Evolutionary conservation across 2,797 vertebrate genomes (phyloP).

Genomic region (Sparus aurata): DNA sequence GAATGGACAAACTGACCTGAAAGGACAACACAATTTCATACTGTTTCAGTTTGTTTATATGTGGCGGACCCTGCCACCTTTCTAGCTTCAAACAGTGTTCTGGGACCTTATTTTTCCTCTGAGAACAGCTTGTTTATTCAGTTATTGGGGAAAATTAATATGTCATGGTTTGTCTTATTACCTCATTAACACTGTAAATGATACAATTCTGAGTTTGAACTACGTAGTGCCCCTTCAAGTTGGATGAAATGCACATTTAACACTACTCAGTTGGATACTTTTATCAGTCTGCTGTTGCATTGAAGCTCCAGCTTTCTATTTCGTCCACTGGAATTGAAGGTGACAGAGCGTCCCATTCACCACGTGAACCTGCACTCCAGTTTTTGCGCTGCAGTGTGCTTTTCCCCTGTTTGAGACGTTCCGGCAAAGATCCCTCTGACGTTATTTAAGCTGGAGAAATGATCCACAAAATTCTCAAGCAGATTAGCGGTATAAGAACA

Average conservation of each 20-base stretch:
- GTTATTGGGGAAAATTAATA: too few species aligned
- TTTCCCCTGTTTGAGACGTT: not conserved
- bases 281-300: not conserved
- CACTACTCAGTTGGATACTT: not conserved
- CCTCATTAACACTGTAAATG: too few species aligned
- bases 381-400: not conserved
- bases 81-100: too few species aligned
- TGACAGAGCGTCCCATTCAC: slow-evolving; percentile 45
- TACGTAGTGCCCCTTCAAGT: too few species aligned
- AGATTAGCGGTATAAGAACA: slow-evolving; percentile 27
- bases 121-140: too few species aligned
- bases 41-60: too few species aligned
- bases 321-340: not conserved
- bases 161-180: too few species aligned
- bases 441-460: slow-evolving; percentile 26
- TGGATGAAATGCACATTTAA: not conserved
- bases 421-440: not conserved
- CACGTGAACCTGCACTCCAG: slow-evolving; percentile 71
- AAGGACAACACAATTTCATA: too few species aligned
- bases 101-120: too few species aligned
- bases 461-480: slow-evolving; percentile 18
- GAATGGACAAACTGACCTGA: too few species aligned
- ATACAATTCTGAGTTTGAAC: too few species aligned
- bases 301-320: not conserved
- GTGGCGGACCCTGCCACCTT: too few species aligned